Conservation (phyloP, 2,888 invertebrate species). For the Zaprionus lineosus region DNA sequence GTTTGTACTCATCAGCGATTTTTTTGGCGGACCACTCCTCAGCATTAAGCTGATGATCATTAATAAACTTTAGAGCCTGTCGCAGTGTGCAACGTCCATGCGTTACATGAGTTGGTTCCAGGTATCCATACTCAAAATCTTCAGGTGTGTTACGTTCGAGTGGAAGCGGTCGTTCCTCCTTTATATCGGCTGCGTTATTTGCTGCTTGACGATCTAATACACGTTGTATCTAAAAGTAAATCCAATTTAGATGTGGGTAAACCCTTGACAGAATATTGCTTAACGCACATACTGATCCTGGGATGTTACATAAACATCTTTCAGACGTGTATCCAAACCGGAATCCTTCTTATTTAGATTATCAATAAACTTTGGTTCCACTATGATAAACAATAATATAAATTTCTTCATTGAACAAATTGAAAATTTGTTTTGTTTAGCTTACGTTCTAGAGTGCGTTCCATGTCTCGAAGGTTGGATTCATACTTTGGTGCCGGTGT, state of each 20-base stretch:
- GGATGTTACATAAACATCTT: slow-evolving; percentile 89
- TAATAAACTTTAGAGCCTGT: slow-evolving; percentile 87
- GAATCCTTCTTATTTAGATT: slow-evolving; percentile 86
- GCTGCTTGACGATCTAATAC: slow-evolving; percentile 57
- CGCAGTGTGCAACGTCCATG: slow-evolving; percentile 87
- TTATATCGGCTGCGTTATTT: slow-evolving; percentile 28
- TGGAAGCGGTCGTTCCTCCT: slow-evolving; percentile 85
- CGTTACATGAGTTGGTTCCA: slow-evolving; percentile 86
- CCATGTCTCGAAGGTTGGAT: slow-evolving; percentile 85
- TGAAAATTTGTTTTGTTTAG: fast-evolving
- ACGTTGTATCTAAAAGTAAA: slow-evolving; percentile 73
- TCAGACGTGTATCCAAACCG: slow-evolving; percentile 86
- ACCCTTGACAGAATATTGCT: not conserved
- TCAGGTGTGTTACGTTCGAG: slow-evolving; percentile 83
- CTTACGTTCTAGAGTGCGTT: slow-evolving; percentile 85
- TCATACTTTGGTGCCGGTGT: slow-evolving; percentile 88
- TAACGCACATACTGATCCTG: slow-evolving; percentile 85
- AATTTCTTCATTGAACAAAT: too few relatives aligned
- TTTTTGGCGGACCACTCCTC: slow-evolving; percentile 84
- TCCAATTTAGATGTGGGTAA: not conserved
- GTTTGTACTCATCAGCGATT: slow-evolving; percentile 88
- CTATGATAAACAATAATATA: too few relatives aligned
- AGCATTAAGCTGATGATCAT: slow-evolving; percentile 86
- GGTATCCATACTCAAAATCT: slow-evolving; percentile 87
- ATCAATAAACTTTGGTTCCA: slow-evolving; percentile 86